A percentile compares a stretch with the other conserved stretches of the same genome.
Conservation (phyloP, 2,888 invertebrate species). For the Gari tellinella region DNA sequence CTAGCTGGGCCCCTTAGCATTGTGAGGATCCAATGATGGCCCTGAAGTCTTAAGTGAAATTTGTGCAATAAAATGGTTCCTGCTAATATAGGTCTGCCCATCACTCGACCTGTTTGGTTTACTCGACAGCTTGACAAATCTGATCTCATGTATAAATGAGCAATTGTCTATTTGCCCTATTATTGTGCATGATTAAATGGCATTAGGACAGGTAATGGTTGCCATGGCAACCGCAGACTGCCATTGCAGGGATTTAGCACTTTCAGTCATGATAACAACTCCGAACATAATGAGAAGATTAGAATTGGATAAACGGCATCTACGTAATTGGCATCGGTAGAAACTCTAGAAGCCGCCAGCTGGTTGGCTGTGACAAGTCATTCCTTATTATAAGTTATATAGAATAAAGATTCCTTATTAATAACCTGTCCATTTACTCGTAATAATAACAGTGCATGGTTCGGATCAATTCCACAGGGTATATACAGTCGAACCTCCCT, state of each 20-base stretch:
- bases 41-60: too few species aligned
- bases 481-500: too few species aligned
- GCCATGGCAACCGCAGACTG: conserved; percentile 56
- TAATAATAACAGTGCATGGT: neutral
- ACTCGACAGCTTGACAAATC: conserved; percentile 3
- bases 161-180: conserved; percentile 57
- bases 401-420: too few species aligned
- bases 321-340: too few species aligned
- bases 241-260: conserved; percentile 38
- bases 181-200: conserved; percentile 55
- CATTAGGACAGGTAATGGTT: conserved; percentile 59
- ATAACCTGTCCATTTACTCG: neutral
- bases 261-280: conserved; percentile 6
- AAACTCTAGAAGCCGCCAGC: too few species aligned
- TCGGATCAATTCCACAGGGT: conserved; percentile 1
- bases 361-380: too few species aligned
- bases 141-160: conserved; percentile 42
- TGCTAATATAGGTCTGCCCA: too few species aligned
- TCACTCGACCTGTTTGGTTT: too few species aligned
- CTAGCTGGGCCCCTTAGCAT: too few species aligned
- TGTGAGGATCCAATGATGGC: too few species aligned
- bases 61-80: too few species aligned
- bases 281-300: conserved; percentile 6
- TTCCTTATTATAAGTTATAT: too few species aligned
- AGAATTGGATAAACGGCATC: conserved; percentile 4